phyloP scores from a whole-genome alignment of 2,888 invertebrate species.

The Nomada ferruginata region DNA sequence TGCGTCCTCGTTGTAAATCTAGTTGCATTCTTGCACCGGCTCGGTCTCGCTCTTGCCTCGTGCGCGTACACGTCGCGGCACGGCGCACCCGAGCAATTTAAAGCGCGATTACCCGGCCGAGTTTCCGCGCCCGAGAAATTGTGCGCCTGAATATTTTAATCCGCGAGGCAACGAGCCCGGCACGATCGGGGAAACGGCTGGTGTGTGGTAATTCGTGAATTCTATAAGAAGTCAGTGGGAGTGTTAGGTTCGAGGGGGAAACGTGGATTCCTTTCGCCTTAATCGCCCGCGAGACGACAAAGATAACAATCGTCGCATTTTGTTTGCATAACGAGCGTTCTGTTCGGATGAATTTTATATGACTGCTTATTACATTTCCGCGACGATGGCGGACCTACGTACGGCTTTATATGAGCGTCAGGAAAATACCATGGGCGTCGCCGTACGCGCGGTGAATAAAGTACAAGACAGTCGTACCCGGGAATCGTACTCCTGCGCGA shows the following conservation, averaged over 20 bases:
- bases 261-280: no score
- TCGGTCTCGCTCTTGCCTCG: slow-evolving; percentile 23
- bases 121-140: slow-evolving; percentile 40
- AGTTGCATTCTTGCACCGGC: slow-evolving; percentile 67
- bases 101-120: slow-evolving; percentile 62
- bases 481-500: neutral
- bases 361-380: no score
- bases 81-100: slow-evolving; percentile 62
- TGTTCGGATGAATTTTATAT: no score
- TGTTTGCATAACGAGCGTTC: no score
- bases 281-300: no score
- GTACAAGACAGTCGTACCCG: neutral
- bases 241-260: no score
- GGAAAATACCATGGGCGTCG: no score
- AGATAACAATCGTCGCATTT: no score
- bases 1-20: slow-evolving; percentile 75
- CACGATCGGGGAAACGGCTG: slow-evolving; percentile 21
- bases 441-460: neutral
- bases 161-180: slow-evolving; percentile 11
- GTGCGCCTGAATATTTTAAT: slow-evolving; percentile 62
- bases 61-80: slow-evolving; percentile 27
- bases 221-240: neutral
- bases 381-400: no score
- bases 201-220: neutral
- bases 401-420: no score